phyloP scores from a whole-genome alignment of 1,140 invertebrate species.

The Periplaneta americana region DNA sequence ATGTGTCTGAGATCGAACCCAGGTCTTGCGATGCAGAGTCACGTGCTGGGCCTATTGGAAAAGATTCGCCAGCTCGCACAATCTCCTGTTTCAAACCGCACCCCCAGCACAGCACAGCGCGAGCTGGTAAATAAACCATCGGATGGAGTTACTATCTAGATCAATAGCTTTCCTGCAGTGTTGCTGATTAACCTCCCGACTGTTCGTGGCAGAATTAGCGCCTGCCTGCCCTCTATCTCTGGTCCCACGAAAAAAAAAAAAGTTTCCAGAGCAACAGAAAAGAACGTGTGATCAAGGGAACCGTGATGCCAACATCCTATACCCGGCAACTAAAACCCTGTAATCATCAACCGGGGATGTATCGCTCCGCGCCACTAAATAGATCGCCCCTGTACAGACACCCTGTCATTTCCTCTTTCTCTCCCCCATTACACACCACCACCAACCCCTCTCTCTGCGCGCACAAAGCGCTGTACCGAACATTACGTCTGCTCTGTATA shows the following conservation, averaged over 20 bases:
- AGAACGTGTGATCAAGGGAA: neutral
- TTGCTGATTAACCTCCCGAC: neutral
- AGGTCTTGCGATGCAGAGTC: too few relatives aligned
- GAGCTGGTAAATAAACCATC: neutral
- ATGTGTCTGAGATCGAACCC: too few relatives aligned
- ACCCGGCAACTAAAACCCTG: neutral
- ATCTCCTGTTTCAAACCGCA: neutral
- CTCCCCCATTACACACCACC: neutral
- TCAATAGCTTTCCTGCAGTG: neutral
- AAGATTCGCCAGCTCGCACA: neutral
- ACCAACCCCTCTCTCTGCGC: neutral
- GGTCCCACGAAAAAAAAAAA: neutral
- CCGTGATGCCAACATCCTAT: neutral
- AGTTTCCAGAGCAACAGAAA: neutral
- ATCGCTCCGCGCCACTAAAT: neutral
- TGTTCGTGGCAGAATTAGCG: neutral
- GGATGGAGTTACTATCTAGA: neutral
- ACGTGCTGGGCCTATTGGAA: too few relatives aligned
- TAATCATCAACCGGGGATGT: neutral
- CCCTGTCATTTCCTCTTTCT: neutral
- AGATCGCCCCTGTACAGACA: neutral
- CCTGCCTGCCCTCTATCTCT: neutral
- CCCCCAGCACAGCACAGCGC: neutral
- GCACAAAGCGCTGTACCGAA: neutral
- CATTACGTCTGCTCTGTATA: neutral